Evolutionary conservation across 2,797 vertebrate genomes (phyloP).

Genomic region (Manis javanica): DNA sequence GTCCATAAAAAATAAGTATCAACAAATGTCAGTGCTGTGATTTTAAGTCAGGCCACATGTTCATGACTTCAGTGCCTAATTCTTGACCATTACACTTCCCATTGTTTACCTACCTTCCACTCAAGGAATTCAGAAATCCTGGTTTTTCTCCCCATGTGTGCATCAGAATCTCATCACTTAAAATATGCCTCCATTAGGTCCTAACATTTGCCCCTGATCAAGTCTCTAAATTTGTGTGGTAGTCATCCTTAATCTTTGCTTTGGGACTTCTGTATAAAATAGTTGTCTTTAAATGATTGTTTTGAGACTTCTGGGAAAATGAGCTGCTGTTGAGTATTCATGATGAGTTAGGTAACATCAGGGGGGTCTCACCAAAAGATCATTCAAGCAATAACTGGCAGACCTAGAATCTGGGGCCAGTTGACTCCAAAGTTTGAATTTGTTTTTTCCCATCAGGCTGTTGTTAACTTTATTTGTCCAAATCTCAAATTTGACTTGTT

Average conservation of each 20-base stretch:
- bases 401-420: background rate
- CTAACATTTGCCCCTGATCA: background rate
- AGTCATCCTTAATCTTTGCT: background rate
- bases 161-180: conserved; percentile 21
- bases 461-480: conserved; percentile 26
- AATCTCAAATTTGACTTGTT: conserved; percentile 19
- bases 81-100: background rate
- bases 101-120: background rate
- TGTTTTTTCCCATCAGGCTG: background rate
- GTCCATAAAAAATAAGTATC: background rate
- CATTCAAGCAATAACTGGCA: background rate
- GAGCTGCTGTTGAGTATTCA: background rate
- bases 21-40: background rate
- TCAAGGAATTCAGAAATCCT: background rate
- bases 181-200: background rate
- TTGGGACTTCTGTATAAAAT: background rate
- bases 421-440: background rate
- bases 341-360: background rate
- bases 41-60: conserved; percentile 7
- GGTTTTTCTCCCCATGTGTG: background rate
- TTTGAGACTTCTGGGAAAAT: background rate
- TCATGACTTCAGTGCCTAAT: background rate
- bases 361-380: background rate
- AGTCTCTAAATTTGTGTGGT: background rate
- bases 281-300: conserved; percentile 20